Evolutionary conservation across 2,888 invertebrate genomes (phyloP).

Genomic region (Oxystoma pomonae): DNA sequence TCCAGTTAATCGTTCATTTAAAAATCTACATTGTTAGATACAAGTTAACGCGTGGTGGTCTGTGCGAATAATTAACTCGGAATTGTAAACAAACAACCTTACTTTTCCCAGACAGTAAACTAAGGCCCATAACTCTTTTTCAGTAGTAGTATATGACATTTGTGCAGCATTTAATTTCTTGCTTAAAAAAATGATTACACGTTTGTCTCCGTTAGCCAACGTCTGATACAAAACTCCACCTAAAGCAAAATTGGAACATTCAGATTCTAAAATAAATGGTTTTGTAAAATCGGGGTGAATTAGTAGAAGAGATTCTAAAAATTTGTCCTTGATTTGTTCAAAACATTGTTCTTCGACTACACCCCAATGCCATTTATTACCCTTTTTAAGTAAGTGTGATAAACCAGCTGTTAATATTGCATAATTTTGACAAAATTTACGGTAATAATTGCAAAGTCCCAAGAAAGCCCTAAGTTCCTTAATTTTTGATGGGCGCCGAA

Average conservation of each 20-base stretch:
- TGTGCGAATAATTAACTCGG: neutral
- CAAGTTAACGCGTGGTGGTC: slow-evolving; percentile 1
- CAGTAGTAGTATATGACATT: slow-evolving; percentile 2
- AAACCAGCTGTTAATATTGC: slow-evolving; percentile 18
- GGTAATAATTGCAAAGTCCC: slow-evolving; percentile 24
- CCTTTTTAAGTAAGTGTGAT: slow-evolving; percentile 19
- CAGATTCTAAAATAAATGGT: slow-evolving; percentile 19
- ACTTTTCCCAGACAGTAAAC: neutral
- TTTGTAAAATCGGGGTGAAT: slow-evolving; percentile 18
- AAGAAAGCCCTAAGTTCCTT: slow-evolving; percentile 21
- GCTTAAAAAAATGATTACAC: slow-evolving; percentile 21
- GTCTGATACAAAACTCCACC: slow-evolving; percentile 8
- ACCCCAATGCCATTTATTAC: slow-evolving; percentile 19
- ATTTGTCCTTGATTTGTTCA: slow-evolving; percentile 16
- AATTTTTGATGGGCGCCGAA: slow-evolving; percentile 15
- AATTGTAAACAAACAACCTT: neutral
- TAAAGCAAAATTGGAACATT: slow-evolving; percentile 17
- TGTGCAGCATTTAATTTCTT: neutral
- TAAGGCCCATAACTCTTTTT: slow-evolving; percentile 1
- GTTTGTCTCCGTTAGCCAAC: slow-evolving; percentile 7
- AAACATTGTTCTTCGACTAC: slow-evolving; percentile 16
- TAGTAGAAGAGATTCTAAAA: slow-evolving; percentile 19
- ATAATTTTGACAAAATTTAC: slow-evolving; percentile 18
- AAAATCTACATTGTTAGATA: slow-evolving; percentile 1
- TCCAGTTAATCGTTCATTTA: slow-evolving; percentile 7